Percentiles rank a stretch among this genome's conserved stretches.
phyloP scores from a whole-genome alignment of 2,113 vertebrate species.

The Alectura lathami region DNA sequence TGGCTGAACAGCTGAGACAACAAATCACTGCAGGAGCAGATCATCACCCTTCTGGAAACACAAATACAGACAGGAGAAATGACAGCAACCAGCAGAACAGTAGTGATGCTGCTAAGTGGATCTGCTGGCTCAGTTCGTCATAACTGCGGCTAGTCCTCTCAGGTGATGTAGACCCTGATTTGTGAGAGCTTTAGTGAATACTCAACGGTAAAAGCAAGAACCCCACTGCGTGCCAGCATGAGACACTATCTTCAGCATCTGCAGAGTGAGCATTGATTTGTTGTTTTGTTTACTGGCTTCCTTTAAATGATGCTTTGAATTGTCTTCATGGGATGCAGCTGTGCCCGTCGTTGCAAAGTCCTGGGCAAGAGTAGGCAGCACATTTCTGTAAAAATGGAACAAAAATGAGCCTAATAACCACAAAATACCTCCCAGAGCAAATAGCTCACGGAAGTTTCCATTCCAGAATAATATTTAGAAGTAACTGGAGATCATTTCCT shows the following conservation, averaged over 20 bases:
- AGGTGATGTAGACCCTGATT: not conserved
- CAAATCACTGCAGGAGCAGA: not conserved
- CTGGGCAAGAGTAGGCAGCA: not conserved
- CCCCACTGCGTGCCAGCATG: not conserved
- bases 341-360: not conserved
- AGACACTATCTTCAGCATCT: not conserved
- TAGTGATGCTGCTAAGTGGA: not conserved
- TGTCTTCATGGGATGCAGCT: constrained; percentile 33
- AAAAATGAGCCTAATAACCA: constrained; percentile 45
- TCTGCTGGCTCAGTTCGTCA: not conserved
- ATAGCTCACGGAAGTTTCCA: constrained; percentile 45
- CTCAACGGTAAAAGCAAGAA: not conserved
- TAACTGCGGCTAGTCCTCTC: not conserved
- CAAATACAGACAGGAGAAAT: not conserved
- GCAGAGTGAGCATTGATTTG: not conserved
- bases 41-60: not conserved
- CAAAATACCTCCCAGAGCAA: constrained; percentile 27
- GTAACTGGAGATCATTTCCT: constrained; percentile 47
- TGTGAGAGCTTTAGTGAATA: not conserved
- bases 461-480: constrained; percentile 55
- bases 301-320: not conserved
- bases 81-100: not conserved
- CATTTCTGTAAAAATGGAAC: constrained; percentile 17
- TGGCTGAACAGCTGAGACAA: not conserved
- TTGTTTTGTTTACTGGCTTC: constrained; percentile 16